These are phyloP conservation scores for Bembecia ichneumoniformis DNA, from an alignment of 2,888 invertebrate species.

Conservation along the genomic window DNA sequence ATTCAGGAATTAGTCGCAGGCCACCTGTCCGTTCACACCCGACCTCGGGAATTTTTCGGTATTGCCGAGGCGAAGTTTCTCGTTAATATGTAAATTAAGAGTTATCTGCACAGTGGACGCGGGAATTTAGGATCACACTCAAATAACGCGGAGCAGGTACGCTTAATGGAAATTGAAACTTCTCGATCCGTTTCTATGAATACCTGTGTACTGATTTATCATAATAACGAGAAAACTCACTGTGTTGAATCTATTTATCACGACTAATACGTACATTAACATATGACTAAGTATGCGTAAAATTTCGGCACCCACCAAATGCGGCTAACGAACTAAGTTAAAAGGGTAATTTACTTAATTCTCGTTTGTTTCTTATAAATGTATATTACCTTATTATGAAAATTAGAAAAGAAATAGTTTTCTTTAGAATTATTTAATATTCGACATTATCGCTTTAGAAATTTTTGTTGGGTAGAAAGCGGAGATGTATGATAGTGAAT, in stretches of 20 bases:
- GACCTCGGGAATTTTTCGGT: constrained; percentile 56
- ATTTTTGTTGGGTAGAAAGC: too few species aligned
- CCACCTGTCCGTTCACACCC: constrained; percentile 62
- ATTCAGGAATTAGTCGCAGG: constrained; percentile 34
- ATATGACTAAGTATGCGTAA: constrained; percentile 37
- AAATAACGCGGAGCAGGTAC: constrained; percentile 32
- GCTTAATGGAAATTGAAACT: constrained; percentile 49
- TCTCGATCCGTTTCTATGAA: constrained; percentile 45
- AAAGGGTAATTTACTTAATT: constrained; percentile 17
- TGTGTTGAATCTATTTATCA: constrained; percentile 40
- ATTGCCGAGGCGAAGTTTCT: constrained; percentile 64
- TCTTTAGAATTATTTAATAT: neutral
- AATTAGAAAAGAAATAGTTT: neutral
- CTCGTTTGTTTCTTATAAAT: neutral
- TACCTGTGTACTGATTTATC: constrained; percentile 53
- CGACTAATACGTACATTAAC: constrained; percentile 35
- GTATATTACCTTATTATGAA: neutral
- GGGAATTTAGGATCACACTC: constrained; percentile 50
- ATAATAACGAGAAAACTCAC: constrained; percentile 44
- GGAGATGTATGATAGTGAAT: too few species aligned
- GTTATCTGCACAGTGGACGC: constrained; percentile 55
- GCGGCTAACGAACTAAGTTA: constrained; percentile 37
- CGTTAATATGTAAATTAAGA: constrained; percentile 70
- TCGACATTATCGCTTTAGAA: neutral
- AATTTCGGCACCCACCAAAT: constrained; percentile 32